These are phyloP conservation scores for Ophiothrix spiculata DNA, from an alignment of 35 echinoderm and acorn worm genomes.

Conservation along the genomic window DNA sequence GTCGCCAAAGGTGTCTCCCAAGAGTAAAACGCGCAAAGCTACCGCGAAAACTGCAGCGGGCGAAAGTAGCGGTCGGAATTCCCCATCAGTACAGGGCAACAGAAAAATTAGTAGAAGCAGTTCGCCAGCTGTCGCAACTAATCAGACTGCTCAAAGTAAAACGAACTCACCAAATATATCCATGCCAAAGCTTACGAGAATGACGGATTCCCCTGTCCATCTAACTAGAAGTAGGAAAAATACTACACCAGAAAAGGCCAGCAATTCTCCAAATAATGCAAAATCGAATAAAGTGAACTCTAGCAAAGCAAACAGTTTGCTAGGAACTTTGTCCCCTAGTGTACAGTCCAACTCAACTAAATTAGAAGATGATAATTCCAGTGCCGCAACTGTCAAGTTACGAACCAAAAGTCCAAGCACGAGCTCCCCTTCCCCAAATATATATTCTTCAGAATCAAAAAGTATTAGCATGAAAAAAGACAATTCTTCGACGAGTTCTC, in stretches of 20 bases:
- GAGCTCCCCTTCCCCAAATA: background rate
- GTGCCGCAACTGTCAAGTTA: constrained; percentile 35
- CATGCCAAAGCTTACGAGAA: background rate
- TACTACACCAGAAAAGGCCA: background rate
- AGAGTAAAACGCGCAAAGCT: background rate
- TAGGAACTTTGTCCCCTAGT: background rate
- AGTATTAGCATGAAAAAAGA: background rate
- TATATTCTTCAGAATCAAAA: background rate
- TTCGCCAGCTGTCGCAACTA: background rate
- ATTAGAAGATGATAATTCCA: constrained; percentile 22
- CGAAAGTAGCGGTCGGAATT: background rate
- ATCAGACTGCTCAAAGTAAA: background rate
- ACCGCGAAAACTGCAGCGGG: background rate
- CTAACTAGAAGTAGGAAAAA: background rate
- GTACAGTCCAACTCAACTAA: background rate
- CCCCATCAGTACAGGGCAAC: constrained; percentile 16
- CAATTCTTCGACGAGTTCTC: background rate
- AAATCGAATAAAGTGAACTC: no score
- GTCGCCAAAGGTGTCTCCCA: background rate
- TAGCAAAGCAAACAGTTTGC: background rate
- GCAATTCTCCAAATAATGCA: background rate
- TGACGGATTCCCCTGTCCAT: background rate
- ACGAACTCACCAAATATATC: background rate
- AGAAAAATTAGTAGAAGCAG: background rate
- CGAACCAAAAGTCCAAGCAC: background rate